phyloP scores from a whole-genome alignment of 1,140 invertebrate genomes.

The Panagrolaimus sp. region DNA sequence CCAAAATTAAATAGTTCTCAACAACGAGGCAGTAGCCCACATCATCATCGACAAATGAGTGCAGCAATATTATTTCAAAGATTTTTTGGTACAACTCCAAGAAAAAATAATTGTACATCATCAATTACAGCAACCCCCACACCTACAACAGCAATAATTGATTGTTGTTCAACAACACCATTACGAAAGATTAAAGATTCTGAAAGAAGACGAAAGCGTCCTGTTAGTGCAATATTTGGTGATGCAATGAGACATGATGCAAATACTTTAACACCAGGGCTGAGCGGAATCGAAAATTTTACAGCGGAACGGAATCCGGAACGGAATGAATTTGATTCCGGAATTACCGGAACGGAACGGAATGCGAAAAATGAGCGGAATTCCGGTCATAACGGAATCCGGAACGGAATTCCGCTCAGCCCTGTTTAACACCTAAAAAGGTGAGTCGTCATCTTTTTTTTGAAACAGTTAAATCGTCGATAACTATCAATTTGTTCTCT shows the following conservation, averaged over 20 bases:
- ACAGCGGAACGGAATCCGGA: not conserved
- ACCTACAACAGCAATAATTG: not conserved
- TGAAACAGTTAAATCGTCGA: too few species aligned
- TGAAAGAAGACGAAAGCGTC: constrained; percentile 1
- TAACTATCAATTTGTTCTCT: too few species aligned
- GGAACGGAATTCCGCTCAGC: too few species aligned
- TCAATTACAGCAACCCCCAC: not conserved
- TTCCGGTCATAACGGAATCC: too few species aligned
- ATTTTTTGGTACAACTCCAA: not conserved
- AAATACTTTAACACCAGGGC: constrained; percentile 2
- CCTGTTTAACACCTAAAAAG: too few species aligned
- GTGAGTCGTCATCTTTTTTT: too few species aligned
- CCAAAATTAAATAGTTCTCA: not conserved
- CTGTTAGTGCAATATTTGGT: constrained; percentile 3
- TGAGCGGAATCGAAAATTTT: too few species aligned
- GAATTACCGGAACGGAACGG: too few species aligned
- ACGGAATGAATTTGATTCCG: too few species aligned
- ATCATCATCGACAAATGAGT: constrained; percentile 6
- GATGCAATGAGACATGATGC: constrained; percentile 3
- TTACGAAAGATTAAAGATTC: not conserved
- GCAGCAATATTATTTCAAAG: not conserved
- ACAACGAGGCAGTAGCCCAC: too few species aligned
- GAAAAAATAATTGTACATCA: not conserved
- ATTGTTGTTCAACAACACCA: not conserved
- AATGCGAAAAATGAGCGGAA: too few species aligned